These are phyloP conservation scores for Urophycis tenuis DNA, from an alignment of 2,797 vertebrate species.

Conservation along the genomic window DNA sequence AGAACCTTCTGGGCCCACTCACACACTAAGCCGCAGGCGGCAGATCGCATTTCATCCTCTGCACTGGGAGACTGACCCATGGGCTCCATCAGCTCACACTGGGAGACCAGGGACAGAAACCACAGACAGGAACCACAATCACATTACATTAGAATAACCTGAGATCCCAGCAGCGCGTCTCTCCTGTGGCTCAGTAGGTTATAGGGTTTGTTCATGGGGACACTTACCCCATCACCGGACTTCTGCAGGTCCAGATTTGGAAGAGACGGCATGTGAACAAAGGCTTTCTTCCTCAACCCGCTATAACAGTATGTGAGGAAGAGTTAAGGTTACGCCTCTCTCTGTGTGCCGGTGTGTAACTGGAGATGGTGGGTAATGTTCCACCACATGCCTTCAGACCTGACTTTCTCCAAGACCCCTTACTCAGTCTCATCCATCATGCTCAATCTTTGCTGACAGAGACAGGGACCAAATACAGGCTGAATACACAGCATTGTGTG, in stretches of 20 bases:
- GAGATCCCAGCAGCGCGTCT: neutral
- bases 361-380: neutral
- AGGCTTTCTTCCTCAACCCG: constrained; percentile 97
- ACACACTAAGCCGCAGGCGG: constrained; percentile 93
- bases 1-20: constrained; percentile 99
- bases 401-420: neutral
- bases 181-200: neutral
- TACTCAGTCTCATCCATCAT: neutral
- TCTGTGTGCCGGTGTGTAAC: neutral
- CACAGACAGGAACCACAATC: neutral
- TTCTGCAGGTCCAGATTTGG: constrained; percentile 97
- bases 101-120: constrained; percentile 8
- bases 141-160: neutral
- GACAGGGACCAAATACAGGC: neutral
- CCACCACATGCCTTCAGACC: neutral
- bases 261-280: constrained; percentile 97
- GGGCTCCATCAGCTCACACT: constrained; percentile 91
- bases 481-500: neutral
- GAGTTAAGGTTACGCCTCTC: constrained; percentile 75
- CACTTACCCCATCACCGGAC: constrained; percentile 89
- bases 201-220: neutral
- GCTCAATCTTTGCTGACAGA: neutral
- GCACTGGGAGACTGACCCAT: constrained; percentile 86
- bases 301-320: constrained; percentile 95
- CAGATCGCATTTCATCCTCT: constrained; percentile 92